Conservation (phyloP, 2,113 vertebrate genomes). For the Myotis davidii region DNA sequence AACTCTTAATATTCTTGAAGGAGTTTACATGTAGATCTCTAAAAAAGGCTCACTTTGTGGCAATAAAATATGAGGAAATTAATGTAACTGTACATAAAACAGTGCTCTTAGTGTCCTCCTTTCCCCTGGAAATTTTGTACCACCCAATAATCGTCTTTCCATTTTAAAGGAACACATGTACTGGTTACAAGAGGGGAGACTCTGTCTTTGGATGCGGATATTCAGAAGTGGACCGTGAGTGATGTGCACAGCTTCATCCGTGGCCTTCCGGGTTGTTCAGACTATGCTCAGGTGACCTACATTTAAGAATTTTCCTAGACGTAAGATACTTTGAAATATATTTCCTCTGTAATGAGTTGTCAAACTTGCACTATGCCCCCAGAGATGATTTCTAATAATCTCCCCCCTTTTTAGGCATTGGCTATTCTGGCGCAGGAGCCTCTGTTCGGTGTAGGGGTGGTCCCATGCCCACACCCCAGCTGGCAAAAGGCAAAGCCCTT, state of each 20-base stretch:
- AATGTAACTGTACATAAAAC: background rate
- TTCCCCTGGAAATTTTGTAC: background rate
- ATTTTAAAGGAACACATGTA: slow-evolving; percentile 85
- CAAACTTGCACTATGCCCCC: background rate
- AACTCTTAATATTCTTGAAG: background rate
- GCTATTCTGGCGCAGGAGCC: background rate
- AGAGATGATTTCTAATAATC: background rate
- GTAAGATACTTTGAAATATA: background rate
- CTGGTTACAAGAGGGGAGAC: slow-evolving; percentile 89
- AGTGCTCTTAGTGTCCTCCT: background rate
- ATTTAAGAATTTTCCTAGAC: background rate
- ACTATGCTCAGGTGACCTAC: slow-evolving; percentile 92
- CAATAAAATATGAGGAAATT: background rate
- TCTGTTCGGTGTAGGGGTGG: background rate
- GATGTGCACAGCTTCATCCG: slow-evolving; percentile 93
- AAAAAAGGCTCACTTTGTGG: background rate
- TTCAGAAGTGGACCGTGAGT: slow-evolving; percentile 94
- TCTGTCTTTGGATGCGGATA: slow-evolving; percentile 88
- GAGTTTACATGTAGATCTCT: background rate
- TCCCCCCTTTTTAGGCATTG: too few species aligned
- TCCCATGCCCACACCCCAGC: background rate
- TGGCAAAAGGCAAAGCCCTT: background rate
- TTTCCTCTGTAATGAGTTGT: background rate
- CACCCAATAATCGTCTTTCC: slow-evolving; percentile 34
- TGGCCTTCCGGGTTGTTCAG: slow-evolving; percentile 92